Evolutionary conservation across 2,797 vertebrate genomes (phyloP).

Genomic region (Oryzias dopingdopingensis): DNA sequence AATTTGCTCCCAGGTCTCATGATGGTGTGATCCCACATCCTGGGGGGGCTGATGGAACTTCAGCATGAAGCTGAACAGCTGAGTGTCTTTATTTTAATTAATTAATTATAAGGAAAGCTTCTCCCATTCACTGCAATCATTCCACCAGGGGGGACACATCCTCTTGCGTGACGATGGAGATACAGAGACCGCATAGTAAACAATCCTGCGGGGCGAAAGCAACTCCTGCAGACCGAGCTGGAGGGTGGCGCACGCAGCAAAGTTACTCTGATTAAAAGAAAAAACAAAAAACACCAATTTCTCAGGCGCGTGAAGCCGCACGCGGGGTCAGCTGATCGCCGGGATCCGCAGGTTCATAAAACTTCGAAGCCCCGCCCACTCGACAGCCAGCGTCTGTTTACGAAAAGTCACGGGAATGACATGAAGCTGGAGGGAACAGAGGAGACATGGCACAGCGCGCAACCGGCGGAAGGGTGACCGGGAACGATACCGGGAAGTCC

Average conservation of each 20-base stretch:
- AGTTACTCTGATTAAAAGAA: slow-evolving; percentile 7
- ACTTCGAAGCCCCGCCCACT: slow-evolving; percentile 70
- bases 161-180: slow-evolving; percentile 25
- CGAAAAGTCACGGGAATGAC: slow-evolving; percentile 71
- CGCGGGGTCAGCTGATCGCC: not conserved
- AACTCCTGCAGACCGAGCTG: slow-evolving; percentile 2
- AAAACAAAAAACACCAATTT: not conserved
- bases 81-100: slow-evolving; percentile 14
- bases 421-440: slow-evolving; percentile 40
- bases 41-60: slow-evolving; percentile 15
- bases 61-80: slow-evolving; percentile 13
- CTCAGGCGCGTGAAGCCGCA: not conserved
- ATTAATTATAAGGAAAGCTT: not conserved
- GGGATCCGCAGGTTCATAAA: slow-evolving; percentile 68
- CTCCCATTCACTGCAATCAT: slow-evolving; percentile 23
- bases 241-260: slow-evolving; percentile 21
- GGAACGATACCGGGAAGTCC: not conserved
- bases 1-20: slow-evolving; percentile 22
- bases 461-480: slow-evolving; percentile 17
- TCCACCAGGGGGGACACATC: slow-evolving; percentile 10
- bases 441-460: slow-evolving; percentile 32
- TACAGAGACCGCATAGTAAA: slow-evolving; percentile 36
- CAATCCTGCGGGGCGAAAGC: slow-evolving; percentile 30
- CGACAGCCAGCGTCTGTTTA: slow-evolving; percentile 68
- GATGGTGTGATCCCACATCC: slow-evolving; percentile 19